Evolutionary conservation across 1,140 invertebrate genomes (phyloP).

Genomic region (Arion vulgaris): DNA sequence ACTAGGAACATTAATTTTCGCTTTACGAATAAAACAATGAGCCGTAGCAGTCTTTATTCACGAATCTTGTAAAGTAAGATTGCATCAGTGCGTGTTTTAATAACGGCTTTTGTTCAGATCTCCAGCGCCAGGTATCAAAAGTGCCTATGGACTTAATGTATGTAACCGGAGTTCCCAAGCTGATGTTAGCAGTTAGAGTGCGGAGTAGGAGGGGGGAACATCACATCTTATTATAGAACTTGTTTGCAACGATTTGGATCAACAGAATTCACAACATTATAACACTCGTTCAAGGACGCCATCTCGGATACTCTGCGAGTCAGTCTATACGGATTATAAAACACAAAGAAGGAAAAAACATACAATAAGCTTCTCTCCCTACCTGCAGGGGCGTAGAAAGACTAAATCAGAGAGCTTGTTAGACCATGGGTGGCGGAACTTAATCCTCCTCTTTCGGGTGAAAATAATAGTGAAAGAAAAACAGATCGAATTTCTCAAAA

Average conservation of each 20-base stretch:
- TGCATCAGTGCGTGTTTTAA: background rate
- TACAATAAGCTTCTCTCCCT: background rate
- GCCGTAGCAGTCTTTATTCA: background rate
- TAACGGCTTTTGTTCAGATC: background rate
- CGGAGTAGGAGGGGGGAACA: background rate
- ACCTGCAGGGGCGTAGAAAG: background rate
- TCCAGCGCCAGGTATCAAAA: background rate
- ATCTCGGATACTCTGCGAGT: background rate
- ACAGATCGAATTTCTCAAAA: background rate
- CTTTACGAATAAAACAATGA: background rate
- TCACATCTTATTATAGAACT: background rate
- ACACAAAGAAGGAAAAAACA: background rate
- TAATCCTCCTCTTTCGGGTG: background rate
- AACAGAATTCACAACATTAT: background rate
- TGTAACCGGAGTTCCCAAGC: background rate
- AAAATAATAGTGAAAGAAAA: background rate
- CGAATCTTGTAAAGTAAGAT: background rate
- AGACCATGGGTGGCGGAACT: background rate
- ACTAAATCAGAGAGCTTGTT: constrained; percentile 3
- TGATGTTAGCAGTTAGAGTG: background rate
- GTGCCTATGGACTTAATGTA: background rate
- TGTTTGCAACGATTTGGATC: background rate
- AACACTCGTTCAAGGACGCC: background rate
- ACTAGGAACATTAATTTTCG: background rate
- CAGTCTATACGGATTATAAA: background rate